Base-by-base conservation (phyloP, 2,888 invertebrate species). In the Melanophora roralis region DNA sequence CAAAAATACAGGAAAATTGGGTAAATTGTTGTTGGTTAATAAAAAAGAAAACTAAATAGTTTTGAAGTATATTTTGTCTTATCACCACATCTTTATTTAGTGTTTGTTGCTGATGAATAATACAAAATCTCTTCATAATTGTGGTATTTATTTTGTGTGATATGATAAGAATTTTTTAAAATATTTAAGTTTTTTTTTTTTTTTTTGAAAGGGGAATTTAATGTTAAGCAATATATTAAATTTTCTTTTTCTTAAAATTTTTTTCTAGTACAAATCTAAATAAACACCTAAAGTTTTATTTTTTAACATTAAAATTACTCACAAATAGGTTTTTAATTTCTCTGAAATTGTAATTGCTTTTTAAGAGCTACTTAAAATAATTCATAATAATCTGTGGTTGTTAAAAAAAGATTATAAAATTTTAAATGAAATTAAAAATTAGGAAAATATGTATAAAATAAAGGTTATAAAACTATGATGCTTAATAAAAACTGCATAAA, bases 101-200 rank as follows among this genome's bases (percentile, higher is more conserved):
- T 53, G 14, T 47, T 19, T 19, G 40, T 43, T 60, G 14, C n/a
- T n/a, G n/a, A 21, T 21, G 19, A 8, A 9, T 14, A 23, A 49
- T 19, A 27, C 27, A 2, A 49, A 57, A 23, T 19, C 12, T 72
- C 27, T 67, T 65, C 34, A 60, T 55, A 72, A 72, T 60, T 67
- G 21, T 78, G 16, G 40, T 74, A 64, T 74, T 74, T 78, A 78
- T 69, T 59, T 65, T 64, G 59, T 65, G 43, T 34, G 49, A 19
- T 43, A 34, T 59, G 65, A 72, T 72, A 77, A 67, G 19, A 59
- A 67, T 34, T 51, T 6, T 16, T 9, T 2, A 21, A 45, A 21
- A 45, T 14, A 14, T 14, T 40, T 1, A 40, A 40, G 14, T 2
- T 40, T 40, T 40, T 1, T 19, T 45, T 43, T 43, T 14, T n/a